phyloP scores from a whole-genome alignment of 2,113 vertebrate species.

The Notiomystis cincta region DNA sequence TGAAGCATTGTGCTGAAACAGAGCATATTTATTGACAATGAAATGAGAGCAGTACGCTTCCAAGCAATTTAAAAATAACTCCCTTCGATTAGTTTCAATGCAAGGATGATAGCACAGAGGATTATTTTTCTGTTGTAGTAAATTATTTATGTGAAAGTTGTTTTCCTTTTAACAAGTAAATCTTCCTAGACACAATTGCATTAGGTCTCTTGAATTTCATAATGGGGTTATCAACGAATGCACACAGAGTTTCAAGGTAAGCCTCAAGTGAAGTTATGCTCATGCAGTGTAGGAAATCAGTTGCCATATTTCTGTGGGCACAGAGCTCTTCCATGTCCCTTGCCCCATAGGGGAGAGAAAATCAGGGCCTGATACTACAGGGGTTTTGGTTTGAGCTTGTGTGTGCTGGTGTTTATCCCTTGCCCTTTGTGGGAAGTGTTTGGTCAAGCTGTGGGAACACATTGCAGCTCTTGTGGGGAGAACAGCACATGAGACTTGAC shows the following conservation, averaged over 20 bases:
- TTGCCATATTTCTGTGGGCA: not conserved
- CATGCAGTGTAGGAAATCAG: not conserved
- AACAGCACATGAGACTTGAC: accelerated
- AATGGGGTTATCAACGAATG: conserved; percentile 43
- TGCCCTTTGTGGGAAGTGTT: not conserved
- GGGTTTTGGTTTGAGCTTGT: not conserved
- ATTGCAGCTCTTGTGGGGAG: not conserved
- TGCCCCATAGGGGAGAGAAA: not conserved
- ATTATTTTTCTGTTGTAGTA: conserved; percentile 59
- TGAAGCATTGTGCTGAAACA: conserved; percentile 49
- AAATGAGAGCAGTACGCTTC: conserved; percentile 63
- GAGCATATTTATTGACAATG: conserved; percentile 64
- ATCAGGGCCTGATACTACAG: not conserved
- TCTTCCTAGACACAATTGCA: conserved; percentile 54
- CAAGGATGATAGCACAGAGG: conserved; percentile 44
- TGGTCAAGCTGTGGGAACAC: not conserved
- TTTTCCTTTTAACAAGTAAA: conserved; percentile 61
- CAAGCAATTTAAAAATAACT: conserved; percentile 72
- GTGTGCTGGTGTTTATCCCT: not conserved
- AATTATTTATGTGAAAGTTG: conserved; percentile 69
- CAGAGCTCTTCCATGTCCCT: not conserved
- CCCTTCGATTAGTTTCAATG: conserved; percentile 55
- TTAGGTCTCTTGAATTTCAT: conserved; percentile 59
- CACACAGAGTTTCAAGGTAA: conserved; percentile 42
- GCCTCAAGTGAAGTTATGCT: conserved; percentile 1